These are phyloP conservation scores for Thamnophis elegans DNA, from an alignment of 2,797 vertebrate genomes.

Conservation along the genomic window DNA sequence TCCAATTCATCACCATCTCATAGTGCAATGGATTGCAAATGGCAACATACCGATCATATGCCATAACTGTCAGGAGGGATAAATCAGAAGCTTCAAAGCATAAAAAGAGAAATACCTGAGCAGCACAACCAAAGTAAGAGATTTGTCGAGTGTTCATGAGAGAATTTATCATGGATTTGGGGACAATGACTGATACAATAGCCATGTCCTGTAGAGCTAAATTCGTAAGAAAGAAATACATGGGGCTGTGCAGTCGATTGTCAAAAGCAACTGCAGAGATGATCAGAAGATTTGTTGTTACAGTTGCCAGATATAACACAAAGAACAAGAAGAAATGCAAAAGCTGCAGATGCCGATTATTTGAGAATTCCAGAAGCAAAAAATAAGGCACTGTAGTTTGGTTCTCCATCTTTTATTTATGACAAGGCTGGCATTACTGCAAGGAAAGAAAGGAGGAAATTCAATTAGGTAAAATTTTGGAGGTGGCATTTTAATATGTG, in stretches of 20 bases:
- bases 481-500: too few species aligned
- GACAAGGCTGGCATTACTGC: too few species aligned
- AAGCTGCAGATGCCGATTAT: neutral
- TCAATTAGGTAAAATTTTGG: too few species aligned
- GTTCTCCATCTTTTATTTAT: neutral
- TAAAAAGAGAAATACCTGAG: neutral
- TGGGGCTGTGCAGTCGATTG: too few species aligned
- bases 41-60: neutral
- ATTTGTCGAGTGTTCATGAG: neutral
- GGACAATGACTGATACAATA: neutral
- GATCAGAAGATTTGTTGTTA: too few species aligned
- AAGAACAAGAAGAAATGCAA: neutral
- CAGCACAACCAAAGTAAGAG: neutral
- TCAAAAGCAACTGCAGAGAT: too few species aligned
- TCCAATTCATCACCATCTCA: neutral
- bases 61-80: neutral
- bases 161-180: neutral
- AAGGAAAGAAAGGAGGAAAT: too few species aligned
- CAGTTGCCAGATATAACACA: too few species aligned
- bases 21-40: neutral
- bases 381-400: neutral
- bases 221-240: too few species aligned
- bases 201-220: rapidly evolving
- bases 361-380: conserved; percentile 45
- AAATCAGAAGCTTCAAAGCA: neutral